Percentiles rank a stretch among this genome's conserved stretches.
phyloP scores from a whole-genome alignment of 2,888 invertebrate genomes.

The Chironomus riparius region DNA sequence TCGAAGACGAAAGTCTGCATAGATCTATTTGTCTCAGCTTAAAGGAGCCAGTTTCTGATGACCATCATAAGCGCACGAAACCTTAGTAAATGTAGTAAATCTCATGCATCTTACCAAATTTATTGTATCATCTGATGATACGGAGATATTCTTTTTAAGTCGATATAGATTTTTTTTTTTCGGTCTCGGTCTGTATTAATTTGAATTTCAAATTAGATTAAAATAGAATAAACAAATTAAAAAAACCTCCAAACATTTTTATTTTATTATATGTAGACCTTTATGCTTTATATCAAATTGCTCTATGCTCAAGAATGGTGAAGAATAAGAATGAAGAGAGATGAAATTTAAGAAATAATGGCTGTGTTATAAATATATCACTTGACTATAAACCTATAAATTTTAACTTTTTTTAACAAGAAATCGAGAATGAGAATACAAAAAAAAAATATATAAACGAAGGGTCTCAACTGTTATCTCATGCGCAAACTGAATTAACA shows the following conservation, averaged over 20 bases:
- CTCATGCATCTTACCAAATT: no score
- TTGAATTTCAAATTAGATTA: slow-evolving; percentile 23
- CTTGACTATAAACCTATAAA: slow-evolving; percentile 16
- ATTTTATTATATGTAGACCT: no score
- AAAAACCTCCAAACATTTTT: background rate
- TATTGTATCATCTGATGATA: no score
- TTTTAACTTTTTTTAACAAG: background rate
- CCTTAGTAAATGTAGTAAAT: no score
- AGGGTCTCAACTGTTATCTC: background rate
- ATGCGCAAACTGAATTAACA: background rate
- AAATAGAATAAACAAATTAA: slow-evolving; percentile 22
- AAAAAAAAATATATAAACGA: background rate
- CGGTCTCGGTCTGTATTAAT: background rate
- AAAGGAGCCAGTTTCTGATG: no score
- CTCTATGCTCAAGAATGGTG: background rate
- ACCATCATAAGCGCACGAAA: no score
- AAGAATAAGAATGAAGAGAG: background rate
- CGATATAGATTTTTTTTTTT: no score
- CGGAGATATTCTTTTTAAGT: no score
- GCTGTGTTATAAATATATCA: slow-evolving; percentile 11
- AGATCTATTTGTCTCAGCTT: no score
- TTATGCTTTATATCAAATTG: background rate
- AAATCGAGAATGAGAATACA: background rate
- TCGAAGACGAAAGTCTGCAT: no score
- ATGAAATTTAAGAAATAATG: background rate